These are phyloP conservation scores for Harmothoe impar DNA, from an alignment of 2,888 invertebrate species.

Conservation along the genomic window DNA sequence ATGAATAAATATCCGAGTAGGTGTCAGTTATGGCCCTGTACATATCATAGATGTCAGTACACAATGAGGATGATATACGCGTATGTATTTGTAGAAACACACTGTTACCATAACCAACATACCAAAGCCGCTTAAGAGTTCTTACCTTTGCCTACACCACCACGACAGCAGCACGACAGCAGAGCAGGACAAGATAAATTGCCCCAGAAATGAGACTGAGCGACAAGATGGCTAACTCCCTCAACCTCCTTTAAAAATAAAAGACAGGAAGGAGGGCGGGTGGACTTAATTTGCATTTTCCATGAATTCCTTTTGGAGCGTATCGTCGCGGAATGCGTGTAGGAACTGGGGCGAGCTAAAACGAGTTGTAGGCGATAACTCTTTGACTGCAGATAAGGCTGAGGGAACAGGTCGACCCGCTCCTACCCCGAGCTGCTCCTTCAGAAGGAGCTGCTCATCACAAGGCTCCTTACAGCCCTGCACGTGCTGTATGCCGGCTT, in stretches of 20 bases:
- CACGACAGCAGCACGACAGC: too few relatives aligned
- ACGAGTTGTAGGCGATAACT: neutral
- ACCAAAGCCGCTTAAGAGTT: too few relatives aligned
- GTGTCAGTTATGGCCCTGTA: neutral
- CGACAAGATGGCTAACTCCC: neutral
- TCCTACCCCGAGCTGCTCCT: neutral
- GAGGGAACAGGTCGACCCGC: neutral
- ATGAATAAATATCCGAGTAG: neutral
- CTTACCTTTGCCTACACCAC: too few relatives aligned
- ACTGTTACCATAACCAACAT: too few relatives aligned
- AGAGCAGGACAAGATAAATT: too few relatives aligned
- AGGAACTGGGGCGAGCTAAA: neutral
- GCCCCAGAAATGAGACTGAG: neutral
- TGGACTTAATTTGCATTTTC: conserved; percentile 41
- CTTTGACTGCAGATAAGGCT: neutral
- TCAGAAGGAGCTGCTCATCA: too few relatives aligned
- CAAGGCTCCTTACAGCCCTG: too few relatives aligned
- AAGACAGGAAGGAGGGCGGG: neutral
- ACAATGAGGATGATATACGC: too few relatives aligned
- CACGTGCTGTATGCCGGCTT: too few relatives aligned
- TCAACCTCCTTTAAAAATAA: neutral
- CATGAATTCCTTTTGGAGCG: conserved; percentile 30
- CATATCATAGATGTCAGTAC: too few relatives aligned
- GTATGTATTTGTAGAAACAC: too few relatives aligned
- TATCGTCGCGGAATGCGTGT: neutral